Conservation (phyloP, 1,140 invertebrate genomes). For the Apocrypta bakeri region DNA sequence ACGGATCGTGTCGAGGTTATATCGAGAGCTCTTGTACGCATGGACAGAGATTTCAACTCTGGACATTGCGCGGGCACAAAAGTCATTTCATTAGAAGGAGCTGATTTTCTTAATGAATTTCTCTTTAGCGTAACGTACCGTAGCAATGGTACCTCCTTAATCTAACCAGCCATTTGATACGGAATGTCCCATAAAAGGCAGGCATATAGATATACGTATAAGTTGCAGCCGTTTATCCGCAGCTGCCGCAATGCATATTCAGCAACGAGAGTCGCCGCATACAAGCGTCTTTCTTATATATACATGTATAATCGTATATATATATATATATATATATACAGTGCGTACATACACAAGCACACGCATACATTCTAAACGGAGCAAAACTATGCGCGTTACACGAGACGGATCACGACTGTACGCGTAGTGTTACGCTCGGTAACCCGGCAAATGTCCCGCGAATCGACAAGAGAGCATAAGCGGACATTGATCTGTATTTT, state of each 20-base stretch:
- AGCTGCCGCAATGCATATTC: constrained; percentile 10
- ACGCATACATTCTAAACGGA: not conserved
- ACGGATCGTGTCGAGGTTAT: not conserved
- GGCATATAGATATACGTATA: not conserved
- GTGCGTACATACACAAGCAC: not conserved
- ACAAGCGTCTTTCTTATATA: too few relatives aligned
- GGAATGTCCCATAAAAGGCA: not conserved
- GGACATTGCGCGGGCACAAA: too few relatives aligned
- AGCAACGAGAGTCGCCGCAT: not conserved
- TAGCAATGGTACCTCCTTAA: not conserved
- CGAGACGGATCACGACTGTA: constrained; percentile 6
- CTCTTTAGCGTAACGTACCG: not conserved
- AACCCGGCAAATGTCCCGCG: constrained; percentile 33
- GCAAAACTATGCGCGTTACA: constrained; percentile 8
- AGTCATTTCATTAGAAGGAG: too few relatives aligned
- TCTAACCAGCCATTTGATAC: not conserved
- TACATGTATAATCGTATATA: too few relatives aligned
- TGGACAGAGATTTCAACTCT: too few relatives aligned
- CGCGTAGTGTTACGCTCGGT: not conserved
- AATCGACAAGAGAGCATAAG: constrained; percentile 13
- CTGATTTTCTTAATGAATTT: not conserved
- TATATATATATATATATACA: too few relatives aligned
- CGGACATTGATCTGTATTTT: constrained; percentile 39
- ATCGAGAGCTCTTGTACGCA: too few relatives aligned
- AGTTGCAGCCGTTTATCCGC: not conserved